phyloP scores from a whole-genome alignment of 2,888 invertebrate species.

The Tachystola acroxantha region DNA sequence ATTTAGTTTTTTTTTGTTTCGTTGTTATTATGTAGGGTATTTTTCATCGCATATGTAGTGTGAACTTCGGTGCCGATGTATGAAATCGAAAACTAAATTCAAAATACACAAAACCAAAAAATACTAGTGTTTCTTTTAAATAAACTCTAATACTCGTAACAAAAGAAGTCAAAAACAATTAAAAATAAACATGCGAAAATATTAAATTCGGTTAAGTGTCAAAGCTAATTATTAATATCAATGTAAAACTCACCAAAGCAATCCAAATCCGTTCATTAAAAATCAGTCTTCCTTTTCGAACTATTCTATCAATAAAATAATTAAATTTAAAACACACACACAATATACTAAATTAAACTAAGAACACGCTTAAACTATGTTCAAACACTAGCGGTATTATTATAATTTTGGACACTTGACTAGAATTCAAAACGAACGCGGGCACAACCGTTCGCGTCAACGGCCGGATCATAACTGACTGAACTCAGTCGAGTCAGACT shows the following conservation, averaged over 20 bases:
- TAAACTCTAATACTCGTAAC: too few relatives aligned
- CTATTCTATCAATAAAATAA: slow-evolving; percentile 14
- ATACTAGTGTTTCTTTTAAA: too few relatives aligned
- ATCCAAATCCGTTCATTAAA: slow-evolving; percentile 71
- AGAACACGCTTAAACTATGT: slow-evolving; percentile 17
- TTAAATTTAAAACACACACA: slow-evolving; percentile 20
- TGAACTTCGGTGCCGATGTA: too few relatives aligned
- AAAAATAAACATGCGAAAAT: too few relatives aligned
- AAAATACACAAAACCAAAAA: too few relatives aligned
- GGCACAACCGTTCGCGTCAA: slow-evolving; percentile 63
- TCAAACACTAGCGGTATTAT: slow-evolving; percentile 33
- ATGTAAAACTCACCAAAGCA: slow-evolving; percentile 67
- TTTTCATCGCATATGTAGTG: too few relatives aligned
- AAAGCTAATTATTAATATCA: too few relatives aligned
- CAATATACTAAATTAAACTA: slow-evolving; percentile 35
- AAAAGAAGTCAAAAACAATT: too few relatives aligned
- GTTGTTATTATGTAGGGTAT: too few relatives aligned
- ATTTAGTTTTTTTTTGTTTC: too few relatives aligned
- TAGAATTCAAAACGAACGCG: slow-evolving; percentile 62
- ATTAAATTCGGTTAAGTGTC: background rate
- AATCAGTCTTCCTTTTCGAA: slow-evolving; percentile 22
- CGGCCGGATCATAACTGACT: slow-evolving; percentile 72
- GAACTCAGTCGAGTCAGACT: too few relatives aligned
- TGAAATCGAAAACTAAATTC: too few relatives aligned
- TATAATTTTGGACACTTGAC: slow-evolving; percentile 71